These are phyloP conservation scores for Pammene fasciana DNA, from an alignment of 2,888 invertebrate genomes.

Conservation along the genomic window DNA sequence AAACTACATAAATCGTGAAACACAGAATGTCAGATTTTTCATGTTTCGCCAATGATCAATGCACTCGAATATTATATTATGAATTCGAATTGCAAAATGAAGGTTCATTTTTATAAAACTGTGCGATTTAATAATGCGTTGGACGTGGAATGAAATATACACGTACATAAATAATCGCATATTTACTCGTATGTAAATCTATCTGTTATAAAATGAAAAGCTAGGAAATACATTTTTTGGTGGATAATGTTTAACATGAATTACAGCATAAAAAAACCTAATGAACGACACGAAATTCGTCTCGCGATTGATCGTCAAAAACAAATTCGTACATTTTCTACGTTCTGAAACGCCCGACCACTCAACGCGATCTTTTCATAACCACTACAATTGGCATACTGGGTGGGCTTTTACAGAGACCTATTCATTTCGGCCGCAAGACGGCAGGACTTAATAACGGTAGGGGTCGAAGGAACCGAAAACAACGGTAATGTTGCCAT, in stretches of 20 bases:
- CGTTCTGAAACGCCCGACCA: conserved; percentile 56
- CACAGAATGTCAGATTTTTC: conserved; percentile 20
- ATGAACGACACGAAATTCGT: conserved; percentile 7
- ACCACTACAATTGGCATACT: conserved; percentile 74
- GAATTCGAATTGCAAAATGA: conserved; percentile 19
- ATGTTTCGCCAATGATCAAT: conserved; percentile 30
- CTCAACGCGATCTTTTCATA: conserved; percentile 74
- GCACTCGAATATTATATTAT: conserved; percentile 12
- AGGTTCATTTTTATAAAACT: conserved; percentile 10
- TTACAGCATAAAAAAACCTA: background rate
- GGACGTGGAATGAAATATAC: background rate
- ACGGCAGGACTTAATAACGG: conserved; percentile 75
- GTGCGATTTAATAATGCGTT: conserved; percentile 11
- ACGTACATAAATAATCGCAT: background rate
- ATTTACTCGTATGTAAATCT: background rate
- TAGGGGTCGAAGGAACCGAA: conserved; percentile 60
- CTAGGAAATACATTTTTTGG: too few relatives aligned
- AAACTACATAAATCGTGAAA: conserved; percentile 25
- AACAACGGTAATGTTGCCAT: conserved; percentile 54
- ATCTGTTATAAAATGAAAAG: background rate
- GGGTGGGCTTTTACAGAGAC: conserved; percentile 71
- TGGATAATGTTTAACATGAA: too few relatives aligned
- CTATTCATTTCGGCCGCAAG: conserved; percentile 81
- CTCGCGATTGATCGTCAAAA: conserved; percentile 38
- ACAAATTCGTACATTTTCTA: conserved; percentile 47